Percentiles rank a stretch among this genome's conserved stretches.
Evolutionary conservation across 2,113 vertebrate genomes (phyloP).

Genomic region (Periophthalmodon schlosseri): DNA sequence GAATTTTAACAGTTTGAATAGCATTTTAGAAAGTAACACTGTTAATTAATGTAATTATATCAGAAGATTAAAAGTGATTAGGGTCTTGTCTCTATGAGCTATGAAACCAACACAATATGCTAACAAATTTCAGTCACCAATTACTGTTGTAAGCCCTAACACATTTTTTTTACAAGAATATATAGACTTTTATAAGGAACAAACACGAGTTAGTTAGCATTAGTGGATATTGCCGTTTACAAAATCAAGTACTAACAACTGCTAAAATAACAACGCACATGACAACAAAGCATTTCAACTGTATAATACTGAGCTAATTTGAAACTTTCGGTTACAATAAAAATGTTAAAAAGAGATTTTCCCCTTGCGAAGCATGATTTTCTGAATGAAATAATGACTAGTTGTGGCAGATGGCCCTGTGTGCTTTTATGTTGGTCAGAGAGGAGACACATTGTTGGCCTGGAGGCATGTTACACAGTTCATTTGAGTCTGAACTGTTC

Average conservation of each 20-base stretch:
- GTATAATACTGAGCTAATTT: not conserved
- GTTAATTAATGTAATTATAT: not conserved
- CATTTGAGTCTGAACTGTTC: constrained; percentile 14
- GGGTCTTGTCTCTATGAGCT: not conserved
- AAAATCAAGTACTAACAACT: not conserved
- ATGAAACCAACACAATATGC: not conserved
- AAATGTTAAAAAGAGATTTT: not conserved
- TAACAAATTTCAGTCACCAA: not conserved
- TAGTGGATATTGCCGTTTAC: not conserved
- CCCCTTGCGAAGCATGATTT: constrained; percentile 7
- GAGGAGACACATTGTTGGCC: constrained; percentile 6
- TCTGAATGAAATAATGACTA: constrained; percentile 22
- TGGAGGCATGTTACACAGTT: constrained; percentile 16
- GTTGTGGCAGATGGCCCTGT: constrained; percentile 5
- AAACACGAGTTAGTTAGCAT: too few species aligned
- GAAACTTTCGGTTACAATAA: not conserved
- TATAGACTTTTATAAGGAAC: not conserved
- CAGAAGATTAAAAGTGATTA: not conserved
- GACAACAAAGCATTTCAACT: not conserved
- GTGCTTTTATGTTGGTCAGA: constrained; percentile 34
- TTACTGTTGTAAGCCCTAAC: too few species aligned
- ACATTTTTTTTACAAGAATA: too few species aligned
- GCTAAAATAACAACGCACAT: not conserved
- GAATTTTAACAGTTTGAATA: too few species aligned
- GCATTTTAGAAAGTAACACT: too few species aligned